Evolutionary conservation across 1,140 invertebrate genomes (phyloP).

Genomic region (Andrena cerasifolii): DNA sequence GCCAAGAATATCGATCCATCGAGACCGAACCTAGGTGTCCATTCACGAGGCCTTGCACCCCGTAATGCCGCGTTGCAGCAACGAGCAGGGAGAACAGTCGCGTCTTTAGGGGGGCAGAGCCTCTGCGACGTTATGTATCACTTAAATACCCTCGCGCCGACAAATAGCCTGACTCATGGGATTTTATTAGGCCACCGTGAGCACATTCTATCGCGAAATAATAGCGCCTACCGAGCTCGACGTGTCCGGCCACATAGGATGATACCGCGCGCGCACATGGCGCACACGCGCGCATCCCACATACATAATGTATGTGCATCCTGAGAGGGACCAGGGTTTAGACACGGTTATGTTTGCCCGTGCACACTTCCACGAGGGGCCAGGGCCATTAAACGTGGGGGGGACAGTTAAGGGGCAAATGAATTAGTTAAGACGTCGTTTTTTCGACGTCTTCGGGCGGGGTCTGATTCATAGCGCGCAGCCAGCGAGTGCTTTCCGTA

Average conservation of each 20-base stretch:
- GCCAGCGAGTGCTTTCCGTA: background rate
- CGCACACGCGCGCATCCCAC: background rate
- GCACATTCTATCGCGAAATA: slow-evolving; percentile 70
- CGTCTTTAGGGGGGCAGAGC: slow-evolving; percentile 55
- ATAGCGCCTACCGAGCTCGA: slow-evolving; percentile 60
- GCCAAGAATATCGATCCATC: background rate
- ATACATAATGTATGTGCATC: slow-evolving; percentile 14
- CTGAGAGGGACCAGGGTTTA: too few species aligned
- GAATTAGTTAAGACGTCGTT: slow-evolving; percentile 42
- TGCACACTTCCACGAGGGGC: background rate
- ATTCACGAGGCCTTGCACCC: background rate
- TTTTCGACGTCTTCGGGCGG: background rate
- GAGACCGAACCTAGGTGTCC: background rate
- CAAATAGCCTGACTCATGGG: slow-evolving; percentile 75
- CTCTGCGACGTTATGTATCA: slow-evolving; percentile 69
- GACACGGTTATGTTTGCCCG: background rate
- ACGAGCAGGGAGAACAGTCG: slow-evolving; percentile 37
- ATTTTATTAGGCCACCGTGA: slow-evolving; percentile 68
- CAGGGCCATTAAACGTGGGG: slow-evolving; percentile 21
- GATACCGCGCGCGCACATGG: slow-evolving; percentile 10
- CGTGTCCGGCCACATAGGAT: slow-evolving; percentile 12
- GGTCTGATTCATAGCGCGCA: slow-evolving; percentile 33
- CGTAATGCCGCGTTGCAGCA: slow-evolving; percentile 18
- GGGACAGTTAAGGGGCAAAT: slow-evolving; percentile 30
- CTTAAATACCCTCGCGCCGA: slow-evolving; percentile 68